Conservation (phyloP, 1,140 invertebrate species). For the Lucilia sericata region DNA sequence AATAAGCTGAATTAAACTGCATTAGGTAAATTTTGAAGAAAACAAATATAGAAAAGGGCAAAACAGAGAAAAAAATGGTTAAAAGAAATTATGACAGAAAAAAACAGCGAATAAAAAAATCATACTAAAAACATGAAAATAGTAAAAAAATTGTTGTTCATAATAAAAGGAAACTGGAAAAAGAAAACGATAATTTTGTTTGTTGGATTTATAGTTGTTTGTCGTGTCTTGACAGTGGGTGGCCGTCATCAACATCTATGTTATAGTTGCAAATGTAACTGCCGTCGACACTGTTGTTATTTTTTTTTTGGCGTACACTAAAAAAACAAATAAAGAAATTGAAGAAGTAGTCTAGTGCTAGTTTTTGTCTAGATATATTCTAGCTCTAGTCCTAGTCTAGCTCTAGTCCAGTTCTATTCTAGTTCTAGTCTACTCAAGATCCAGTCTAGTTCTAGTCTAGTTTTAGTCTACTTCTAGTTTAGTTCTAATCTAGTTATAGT, state of each 20-base stretch:
- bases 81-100: background rate
- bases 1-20: slow-evolving; percentile 10
- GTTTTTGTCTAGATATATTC: no score
- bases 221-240: slow-evolving; percentile 35
- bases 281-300: no score
- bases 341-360: no score
- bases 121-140: background rate
- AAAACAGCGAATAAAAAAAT: background rate
- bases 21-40: background rate
- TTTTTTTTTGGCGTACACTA: no score
- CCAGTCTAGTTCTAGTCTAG: no score
- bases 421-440: no score
- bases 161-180: background rate
- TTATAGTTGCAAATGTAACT: background rate
- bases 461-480: no score
- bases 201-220: slow-evolving; percentile 15
- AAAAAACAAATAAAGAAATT: no score
- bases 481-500: no score
- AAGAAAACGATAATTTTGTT: background rate
- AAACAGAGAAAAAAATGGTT: background rate
- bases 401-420: no score
- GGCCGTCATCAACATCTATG: background rate
- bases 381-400: no score
- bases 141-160: background rate
- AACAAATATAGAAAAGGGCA: background rate